Base-by-base conservation (phyloP, 2,797 vertebrate species). In the Bufotes viridis region DNA sequence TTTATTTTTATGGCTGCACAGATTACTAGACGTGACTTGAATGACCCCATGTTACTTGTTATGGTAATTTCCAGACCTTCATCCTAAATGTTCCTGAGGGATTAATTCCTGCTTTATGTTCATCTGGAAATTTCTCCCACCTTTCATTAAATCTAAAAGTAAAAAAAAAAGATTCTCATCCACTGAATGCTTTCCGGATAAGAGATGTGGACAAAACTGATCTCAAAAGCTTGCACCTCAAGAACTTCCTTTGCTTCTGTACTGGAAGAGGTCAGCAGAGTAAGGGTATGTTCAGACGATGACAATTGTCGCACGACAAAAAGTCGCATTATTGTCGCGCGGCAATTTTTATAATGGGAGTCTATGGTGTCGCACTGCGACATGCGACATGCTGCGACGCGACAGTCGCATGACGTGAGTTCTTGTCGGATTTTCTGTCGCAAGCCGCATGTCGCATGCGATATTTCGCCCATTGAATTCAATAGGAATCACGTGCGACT, bases 1-100 rank as follows among this genome's bases (percentile, higher is more conserved):
- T 60, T 84, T 84, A 22, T n/a, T 58, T 58, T n/a, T 61, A 58
- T 49, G 22, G 29, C 55, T 24, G 24, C 58, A 26, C 15, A 29
- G 34, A 83, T 70, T 29, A 70, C 4, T 34, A 26, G 65, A 22
- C 82, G 26, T 13, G 20, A 75, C 75, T 74, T 74, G 2, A 84
- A 75, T 61, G 69, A 49, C 58, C 17, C 58, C 26, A 58, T 84
- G 34, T 60, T 84, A 75, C 75, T 84, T 74, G 82, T 74, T 75
- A 58, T 72, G 69, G 69, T 60, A 84, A 84, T 84, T 75, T 57
- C 53, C 69, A 74, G 69, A 17, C 20, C 55, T 72, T 5, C 7
- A 4, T 11, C n/a, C 17, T 49, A 75, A 60, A 20, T 60, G 69
- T 75, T 42, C 69, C 13, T 53, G 2, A 13, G 26, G 82, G 69